Conservation (phyloP, 2,888 invertebrate genomes). For the Didymodactylos carnosus region DNA sequence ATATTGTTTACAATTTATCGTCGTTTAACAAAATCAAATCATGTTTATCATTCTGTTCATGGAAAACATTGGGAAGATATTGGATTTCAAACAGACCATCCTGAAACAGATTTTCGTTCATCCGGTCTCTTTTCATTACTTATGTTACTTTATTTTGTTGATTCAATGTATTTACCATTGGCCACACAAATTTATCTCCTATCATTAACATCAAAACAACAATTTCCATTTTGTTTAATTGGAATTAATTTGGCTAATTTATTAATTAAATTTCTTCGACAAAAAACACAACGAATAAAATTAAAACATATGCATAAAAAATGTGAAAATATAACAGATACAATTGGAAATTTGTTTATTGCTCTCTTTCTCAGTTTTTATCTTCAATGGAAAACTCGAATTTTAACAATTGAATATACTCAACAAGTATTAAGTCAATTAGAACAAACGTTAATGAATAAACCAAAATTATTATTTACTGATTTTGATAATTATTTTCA, state of each 20-base stretch:
- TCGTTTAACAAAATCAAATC: background rate
- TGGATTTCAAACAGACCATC: background rate
- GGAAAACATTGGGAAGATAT: background rate
- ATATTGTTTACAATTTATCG: background rate
- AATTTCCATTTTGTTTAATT: background rate
- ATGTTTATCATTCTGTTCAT: background rate
- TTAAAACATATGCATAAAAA: background rate
- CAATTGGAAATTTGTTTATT: background rate
- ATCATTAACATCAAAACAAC: background rate
- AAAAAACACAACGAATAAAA: background rate
- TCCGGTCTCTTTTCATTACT: background rate
- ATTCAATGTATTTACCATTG: background rate
- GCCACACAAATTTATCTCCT: background rate
- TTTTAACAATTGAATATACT: background rate
- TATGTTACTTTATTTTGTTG: background rate
- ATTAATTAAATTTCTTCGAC: background rate
- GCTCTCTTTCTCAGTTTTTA: background rate
- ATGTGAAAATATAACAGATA: background rate
- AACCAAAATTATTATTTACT: background rate
- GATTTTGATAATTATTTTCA: background rate
- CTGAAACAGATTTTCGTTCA: background rate
- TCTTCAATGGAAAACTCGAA: background rate
- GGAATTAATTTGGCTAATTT: background rate
- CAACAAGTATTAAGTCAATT: background rate
- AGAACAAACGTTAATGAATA: background rate